phyloP scores from a whole-genome alignment of 2,113 vertebrate species.

The Hiodon alosoides region DNA sequence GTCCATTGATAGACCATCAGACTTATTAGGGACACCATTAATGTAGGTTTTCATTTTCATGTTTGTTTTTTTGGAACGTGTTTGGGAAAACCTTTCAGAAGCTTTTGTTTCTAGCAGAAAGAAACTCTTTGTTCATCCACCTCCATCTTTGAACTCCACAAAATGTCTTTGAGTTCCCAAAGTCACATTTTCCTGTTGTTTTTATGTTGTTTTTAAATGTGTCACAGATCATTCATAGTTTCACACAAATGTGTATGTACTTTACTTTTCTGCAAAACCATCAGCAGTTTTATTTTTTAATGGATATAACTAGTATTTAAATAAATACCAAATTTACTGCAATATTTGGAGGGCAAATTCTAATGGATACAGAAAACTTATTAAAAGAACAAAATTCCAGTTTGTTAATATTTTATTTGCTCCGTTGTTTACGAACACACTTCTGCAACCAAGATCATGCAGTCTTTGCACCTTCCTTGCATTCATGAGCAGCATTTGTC shows the following conservation, averaged over 20 bases:
- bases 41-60: conserved; percentile 32
- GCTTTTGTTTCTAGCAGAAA: background rate
- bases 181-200: background rate
- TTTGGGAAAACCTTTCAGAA: background rate
- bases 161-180: too few species aligned
- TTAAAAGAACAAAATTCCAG: background rate
- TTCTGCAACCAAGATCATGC: conserved; percentile 18
- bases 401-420: background rate
- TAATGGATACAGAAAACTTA: background rate
- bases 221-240: too few species aligned
- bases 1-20: conserved; percentile 10
- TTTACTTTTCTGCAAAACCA: too few species aligned
- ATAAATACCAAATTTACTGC: background rate
- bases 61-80: too few species aligned
- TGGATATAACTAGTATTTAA: background rate
- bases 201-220: background rate
- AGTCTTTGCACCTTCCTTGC: conserved; percentile 9
- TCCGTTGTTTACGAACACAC: background rate
- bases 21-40: conserved; percentile 18
- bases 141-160: background rate
- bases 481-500: conserved; percentile 5
- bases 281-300: background rate
- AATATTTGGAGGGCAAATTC: too few species aligned
- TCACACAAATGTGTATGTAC: too few species aligned
- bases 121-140: background rate